These are phyloP conservation scores for Phrynocephalus forsythii DNA, from an alignment of 2,797 vertebrate species.

Conservation along the genomic window DNA sequence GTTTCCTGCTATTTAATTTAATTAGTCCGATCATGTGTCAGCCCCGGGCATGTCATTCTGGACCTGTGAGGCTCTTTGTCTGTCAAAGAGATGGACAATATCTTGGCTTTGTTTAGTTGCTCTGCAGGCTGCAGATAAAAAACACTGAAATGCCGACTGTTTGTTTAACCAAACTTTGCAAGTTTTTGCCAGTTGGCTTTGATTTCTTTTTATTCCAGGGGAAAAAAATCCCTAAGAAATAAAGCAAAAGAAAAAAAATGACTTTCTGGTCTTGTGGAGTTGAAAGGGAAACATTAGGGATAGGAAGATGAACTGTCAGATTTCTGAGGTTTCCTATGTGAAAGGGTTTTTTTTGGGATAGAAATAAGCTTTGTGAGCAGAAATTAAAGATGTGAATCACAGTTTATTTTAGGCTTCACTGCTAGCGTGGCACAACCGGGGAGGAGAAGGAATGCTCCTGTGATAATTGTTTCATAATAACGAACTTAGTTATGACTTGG, in stretches of 20 bases:
- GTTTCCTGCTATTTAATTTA: constrained; percentile 90
- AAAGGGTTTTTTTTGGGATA: constrained; percentile 67
- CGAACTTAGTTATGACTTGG: constrained; percentile 41
- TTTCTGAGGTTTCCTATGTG: constrained; percentile 62
- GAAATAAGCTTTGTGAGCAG: constrained; percentile 72
- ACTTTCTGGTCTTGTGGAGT: constrained; percentile 75
- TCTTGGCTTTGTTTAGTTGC: constrained; percentile 83
- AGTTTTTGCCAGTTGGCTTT: constrained; percentile 83
- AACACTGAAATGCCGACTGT: constrained; percentile 77
- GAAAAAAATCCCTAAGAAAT: constrained; percentile 29
- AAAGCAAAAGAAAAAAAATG: background rate
- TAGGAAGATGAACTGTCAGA: constrained; percentile 70
- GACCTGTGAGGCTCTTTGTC: constrained; percentile 85
- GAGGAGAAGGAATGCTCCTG: constrained; percentile 2
- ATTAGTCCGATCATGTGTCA: constrained; percentile 86
- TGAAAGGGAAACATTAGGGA: constrained; percentile 72
- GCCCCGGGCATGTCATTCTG: constrained; percentile 83
- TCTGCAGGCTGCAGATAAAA: constrained; percentile 78
- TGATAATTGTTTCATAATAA: constrained; percentile 54
- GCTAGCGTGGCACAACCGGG: constrained; percentile 58
- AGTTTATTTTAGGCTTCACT: constrained; percentile 71
- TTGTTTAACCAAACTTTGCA: constrained; percentile 80
- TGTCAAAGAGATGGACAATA: constrained; percentile 86
- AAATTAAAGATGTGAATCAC: constrained; percentile 67
- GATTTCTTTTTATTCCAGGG: constrained; percentile 72